Percentiles rank a stretch among this genome's conserved stretches.
Conservation (phyloP, 2,888 invertebrate species). For the Drosophila borborema region DNA sequence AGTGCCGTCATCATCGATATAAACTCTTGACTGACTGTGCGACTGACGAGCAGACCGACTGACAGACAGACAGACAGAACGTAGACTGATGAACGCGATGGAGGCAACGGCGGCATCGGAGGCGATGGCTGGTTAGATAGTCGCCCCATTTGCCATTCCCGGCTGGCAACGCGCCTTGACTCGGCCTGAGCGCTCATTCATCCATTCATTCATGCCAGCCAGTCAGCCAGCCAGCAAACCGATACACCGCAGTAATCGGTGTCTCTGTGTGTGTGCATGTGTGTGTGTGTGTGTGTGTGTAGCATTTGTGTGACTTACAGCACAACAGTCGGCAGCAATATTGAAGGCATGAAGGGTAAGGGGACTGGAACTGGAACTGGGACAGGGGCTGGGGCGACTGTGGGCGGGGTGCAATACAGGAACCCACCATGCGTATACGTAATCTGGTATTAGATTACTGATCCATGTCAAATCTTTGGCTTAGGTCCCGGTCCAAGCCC, state of each 20-base stretch:
- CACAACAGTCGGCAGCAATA: slow-evolving; percentile 23
- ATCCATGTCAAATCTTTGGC: slow-evolving; percentile 85
- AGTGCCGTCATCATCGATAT: slow-evolving; percentile 79
- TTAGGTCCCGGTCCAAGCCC: slow-evolving; percentile 65
- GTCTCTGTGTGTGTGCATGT: not conserved
- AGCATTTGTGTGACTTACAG: slow-evolving; percentile 56
- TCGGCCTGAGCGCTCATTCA: slow-evolving; percentile 70
- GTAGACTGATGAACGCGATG: slow-evolving; percentile 13
- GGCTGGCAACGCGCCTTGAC: slow-evolving; percentile 31
- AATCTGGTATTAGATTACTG: slow-evolving; percentile 85
- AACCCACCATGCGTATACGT: slow-evolving; percentile 83
- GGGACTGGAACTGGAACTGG: not conserved
- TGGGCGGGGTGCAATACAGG: slow-evolving; percentile 49
- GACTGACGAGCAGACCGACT: slow-evolving; percentile 30
- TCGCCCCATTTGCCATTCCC: slow-evolving; percentile 50
- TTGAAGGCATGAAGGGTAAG: not conserved
- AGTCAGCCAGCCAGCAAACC: slow-evolving; percentile 58
- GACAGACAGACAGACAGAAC: slow-evolving; percentile 7
- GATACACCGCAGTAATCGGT: slow-evolving; percentile 60
- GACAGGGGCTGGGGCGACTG: not conserved
- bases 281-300: slow-evolving; percentile 17
- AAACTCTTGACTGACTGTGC: slow-evolving; percentile 65
- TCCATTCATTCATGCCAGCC: slow-evolving; percentile 78
- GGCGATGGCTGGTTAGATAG: slow-evolving; percentile 63
- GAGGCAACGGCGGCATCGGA: slow-evolving; percentile 25